Percentiles rank a stretch among this genome's conserved stretches.
These are phyloP conservation scores for Chrysogorgia sp. DNA, from an alignment of 92 coral and sea anemone species.

Conservation along the genomic window DNA sequence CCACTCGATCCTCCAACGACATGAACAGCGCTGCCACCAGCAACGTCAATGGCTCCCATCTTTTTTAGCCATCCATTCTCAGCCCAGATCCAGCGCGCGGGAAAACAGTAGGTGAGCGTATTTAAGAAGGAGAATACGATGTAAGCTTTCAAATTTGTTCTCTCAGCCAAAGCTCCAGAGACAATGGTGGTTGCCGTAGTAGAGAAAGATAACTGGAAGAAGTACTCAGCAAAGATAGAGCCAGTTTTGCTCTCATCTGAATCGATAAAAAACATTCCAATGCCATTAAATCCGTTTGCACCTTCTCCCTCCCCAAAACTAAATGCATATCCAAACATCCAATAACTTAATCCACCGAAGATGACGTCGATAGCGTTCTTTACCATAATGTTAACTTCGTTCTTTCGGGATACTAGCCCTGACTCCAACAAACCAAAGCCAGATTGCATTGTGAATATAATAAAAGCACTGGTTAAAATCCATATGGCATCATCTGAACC, in stretches of 20 bases:
- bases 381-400: too few relatives aligned
- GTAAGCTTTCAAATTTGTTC: too few relatives aligned
- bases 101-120: slow-evolving; percentile 76
- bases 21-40: slow-evolving; percentile 82
- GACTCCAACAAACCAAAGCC: too few relatives aligned
- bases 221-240: slow-evolving; percentile 67
- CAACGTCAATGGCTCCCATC: slow-evolving; percentile 82
- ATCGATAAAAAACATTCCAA: slow-evolving; percentile 77
- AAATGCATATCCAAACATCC: slow-evolving; percentile 85
- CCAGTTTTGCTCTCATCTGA: slow-evolving; percentile 72
- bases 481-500: slow-evolving; percentile 80
- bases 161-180: slow-evolving; percentile 94
- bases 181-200: slow-evolving; percentile 93
- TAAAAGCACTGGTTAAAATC: slow-evolving; percentile 80
- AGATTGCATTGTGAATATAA: too few relatives aligned
- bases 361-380: too few relatives aligned
- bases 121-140: slow-evolving; percentile 74
- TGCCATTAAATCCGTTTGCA: slow-evolving; percentile 66
- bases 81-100: slow-evolving; percentile 93
- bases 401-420: slow-evolving; percentile 82
- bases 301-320: slow-evolving; percentile 63
- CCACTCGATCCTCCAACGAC: slow-evolving; percentile 71
- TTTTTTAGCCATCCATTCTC: slow-evolving; percentile 65
- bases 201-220: slow-evolving; percentile 82
- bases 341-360: slow-evolving; percentile 81